Conservation (phyloP, 2,113 vertebrate genomes). For the Ameiurus melas region DNA sequence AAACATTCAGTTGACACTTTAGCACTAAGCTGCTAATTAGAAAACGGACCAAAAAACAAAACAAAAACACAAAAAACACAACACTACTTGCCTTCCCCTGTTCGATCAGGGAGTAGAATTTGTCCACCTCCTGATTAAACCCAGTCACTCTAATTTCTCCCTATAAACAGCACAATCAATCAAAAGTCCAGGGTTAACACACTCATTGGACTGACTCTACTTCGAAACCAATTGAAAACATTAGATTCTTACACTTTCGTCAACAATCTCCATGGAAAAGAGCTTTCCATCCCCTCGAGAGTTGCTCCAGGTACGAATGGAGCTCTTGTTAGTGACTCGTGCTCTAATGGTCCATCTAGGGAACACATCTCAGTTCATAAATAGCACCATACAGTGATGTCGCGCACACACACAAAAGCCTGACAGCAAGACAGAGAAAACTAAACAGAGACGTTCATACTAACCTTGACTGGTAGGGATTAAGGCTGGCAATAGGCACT, state of each 20-base stretch:
- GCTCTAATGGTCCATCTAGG: slow-evolving; percentile 93
- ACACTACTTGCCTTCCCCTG: slow-evolving; percentile 85
- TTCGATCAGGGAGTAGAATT: slow-evolving; percentile 88
- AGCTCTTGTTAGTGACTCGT: slow-evolving; percentile 91
- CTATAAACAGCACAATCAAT: slow-evolving; percentile 65
- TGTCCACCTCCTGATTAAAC: slow-evolving; percentile 96
- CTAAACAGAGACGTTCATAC: slow-evolving; percentile 52
- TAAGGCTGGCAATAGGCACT: slow-evolving; percentile 92
- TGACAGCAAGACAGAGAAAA: neutral
- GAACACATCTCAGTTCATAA: neutral
- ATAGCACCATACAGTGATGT: neutral
- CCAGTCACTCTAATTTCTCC: slow-evolving; percentile 94
- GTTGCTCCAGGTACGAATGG: slow-evolving; percentile 96
- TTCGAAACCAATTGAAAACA: neutral
- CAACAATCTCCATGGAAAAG: slow-evolving; percentile 92
- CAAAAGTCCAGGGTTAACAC: neutral
- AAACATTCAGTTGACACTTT: slow-evolving; percentile 3
- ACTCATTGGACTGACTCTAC: neutral
- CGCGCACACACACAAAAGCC: neutral
- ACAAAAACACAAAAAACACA: too few relatives aligned
- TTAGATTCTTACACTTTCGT: slow-evolving; percentile 86
- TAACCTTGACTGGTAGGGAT: slow-evolving; percentile 97
- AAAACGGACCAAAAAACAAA: neutral
- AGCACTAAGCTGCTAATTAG: neutral
- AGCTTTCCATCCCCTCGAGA: slow-evolving; percentile 95